Conservation (phyloP, 2,113 vertebrate species). For the Raja brachyura region DNA sequence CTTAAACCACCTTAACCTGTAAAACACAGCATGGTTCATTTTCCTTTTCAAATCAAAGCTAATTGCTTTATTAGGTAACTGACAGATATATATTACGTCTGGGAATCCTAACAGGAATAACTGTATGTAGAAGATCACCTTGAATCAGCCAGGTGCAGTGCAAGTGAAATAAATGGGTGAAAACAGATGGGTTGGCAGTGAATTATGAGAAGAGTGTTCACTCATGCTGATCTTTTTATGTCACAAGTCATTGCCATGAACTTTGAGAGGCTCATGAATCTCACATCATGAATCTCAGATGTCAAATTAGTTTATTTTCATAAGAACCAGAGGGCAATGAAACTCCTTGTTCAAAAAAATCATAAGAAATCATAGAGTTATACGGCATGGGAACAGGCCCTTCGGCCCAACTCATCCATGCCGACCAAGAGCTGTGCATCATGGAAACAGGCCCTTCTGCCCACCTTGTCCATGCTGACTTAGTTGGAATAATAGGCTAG, state of each 20-base stretch:
- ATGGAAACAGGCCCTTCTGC: too few species aligned
- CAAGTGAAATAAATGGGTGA: not conserved
- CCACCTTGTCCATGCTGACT: too few species aligned
- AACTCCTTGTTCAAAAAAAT: too few species aligned
- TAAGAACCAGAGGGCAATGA: too few species aligned
- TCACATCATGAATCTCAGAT: not conserved
- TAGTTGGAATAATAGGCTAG: too few species aligned
- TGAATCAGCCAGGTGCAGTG: slow-evolving; percentile 16
- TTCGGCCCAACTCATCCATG: too few species aligned
- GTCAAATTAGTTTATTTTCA: too few species aligned
- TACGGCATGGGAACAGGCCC: too few species aligned
- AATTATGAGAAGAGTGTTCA: not conserved
- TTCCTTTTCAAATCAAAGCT: not conserved
- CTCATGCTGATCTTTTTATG: not conserved
- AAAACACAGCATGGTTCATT: not conserved
- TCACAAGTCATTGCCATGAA: not conserved
- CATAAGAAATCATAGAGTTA: too few species aligned
- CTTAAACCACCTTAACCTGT: not conserved
- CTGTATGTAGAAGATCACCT: slow-evolving; percentile 6
- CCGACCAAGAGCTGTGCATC: too few species aligned
- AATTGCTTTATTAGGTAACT: not conserved
- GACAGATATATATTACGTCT: slow-evolving; percentile 18
- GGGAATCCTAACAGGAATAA: not conserved
- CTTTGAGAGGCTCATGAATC: not conserved
- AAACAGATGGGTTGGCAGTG: slow-evolving; percentile 14